Evolutionary conservation across 2,888 invertebrate species (phyloP), one percentile per base, ranked within the genome.

Genomic region (Oxytorus armatus): DNA sequence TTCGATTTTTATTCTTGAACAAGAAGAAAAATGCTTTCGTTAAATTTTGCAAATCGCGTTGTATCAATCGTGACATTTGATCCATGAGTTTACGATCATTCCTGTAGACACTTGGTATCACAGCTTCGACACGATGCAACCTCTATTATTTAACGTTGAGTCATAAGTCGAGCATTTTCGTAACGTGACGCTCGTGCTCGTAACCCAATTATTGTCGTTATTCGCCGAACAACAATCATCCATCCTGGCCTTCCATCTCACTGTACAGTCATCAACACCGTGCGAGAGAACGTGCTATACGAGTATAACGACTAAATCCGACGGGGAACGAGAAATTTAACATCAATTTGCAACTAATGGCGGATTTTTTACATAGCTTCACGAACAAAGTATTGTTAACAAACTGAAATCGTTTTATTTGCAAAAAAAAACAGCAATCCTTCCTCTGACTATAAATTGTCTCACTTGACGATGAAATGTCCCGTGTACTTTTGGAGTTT

Each of bases 141-240:
- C 3, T 66, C 72, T 25, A 55, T 68, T 61, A 55, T 73, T 72
- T 61, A 29, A 61, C 16, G 16, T 65, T 77, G 80, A 77, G 63
- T 77, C 76, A 77, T 57, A 36, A 29, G 25, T 66, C 8, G 49
- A 72, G 51, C n/a, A 39, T 63, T 25, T 53, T 39, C 63, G 39
- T 16, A 66, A 72, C 66, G 55, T 73, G 76, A 72, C n/a, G n/a
- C 61, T 80, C 79, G 61, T 66, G 42, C 55, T 66, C 36, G 25
- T 53, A 72, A 68, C 77, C n/a, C 68, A 73, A 80, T 80, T 69
- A 74, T 63, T 55, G 63, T 68, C 53, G 76, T 61, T 79, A 65
- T 76, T 79, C 63, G 55, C 42, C 49, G 66, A 72, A 70, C 61
- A 49, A 72, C 80, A 69, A 77, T 73, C 53, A 21, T 73, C 73